These are phyloP conservation scores for Micoletzkya japonica DNA, from an alignment of 2,888 invertebrate genomes.

Conservation along the genomic window DNA sequence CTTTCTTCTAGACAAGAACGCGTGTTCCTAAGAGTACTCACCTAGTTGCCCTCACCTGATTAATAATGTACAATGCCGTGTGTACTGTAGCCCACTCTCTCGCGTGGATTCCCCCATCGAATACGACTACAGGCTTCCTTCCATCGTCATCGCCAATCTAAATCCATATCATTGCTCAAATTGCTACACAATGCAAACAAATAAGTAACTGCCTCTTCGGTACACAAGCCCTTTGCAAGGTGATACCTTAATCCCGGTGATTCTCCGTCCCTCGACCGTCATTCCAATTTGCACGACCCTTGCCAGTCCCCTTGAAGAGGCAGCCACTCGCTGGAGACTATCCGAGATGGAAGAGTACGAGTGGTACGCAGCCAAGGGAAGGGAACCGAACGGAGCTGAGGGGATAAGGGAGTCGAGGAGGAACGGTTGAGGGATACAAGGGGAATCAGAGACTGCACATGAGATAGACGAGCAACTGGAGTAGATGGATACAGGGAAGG, in stretches of 20 bases:
- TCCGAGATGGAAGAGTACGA: constrained; percentile 37
- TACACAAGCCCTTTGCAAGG: not conserved
- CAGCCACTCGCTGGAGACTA: constrained; percentile 41
- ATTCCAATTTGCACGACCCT: constrained; percentile 52
- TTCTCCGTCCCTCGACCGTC: constrained; percentile 54
- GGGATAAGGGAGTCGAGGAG: not conserved
- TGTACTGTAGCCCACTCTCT: constrained; percentile 58
- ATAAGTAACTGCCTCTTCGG: not conserved
- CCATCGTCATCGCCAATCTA: constrained; percentile 53
- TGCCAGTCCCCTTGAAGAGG: constrained; percentile 23
- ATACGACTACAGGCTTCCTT: constrained; percentile 54
- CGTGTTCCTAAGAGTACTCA: not conserved
- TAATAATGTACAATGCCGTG: constrained; percentile 59
- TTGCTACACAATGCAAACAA: not conserved
- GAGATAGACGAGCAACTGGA: not conserved
- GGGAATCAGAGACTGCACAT: not conserved
- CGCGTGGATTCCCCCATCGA: constrained; percentile 61
- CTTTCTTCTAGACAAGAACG: too few species aligned
- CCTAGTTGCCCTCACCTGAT: constrained; percentile 39
- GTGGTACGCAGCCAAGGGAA: constrained; percentile 14
- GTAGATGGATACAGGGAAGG: not conserved
- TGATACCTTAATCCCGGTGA: constrained; percentile 53
- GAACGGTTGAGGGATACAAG: not conserved
- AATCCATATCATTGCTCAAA: constrained; percentile 2
- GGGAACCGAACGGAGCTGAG: constrained; percentile 23